Evolutionary conservation across 2,888 invertebrate species (phyloP).

Genomic region (Coenonympha glycerion): DNA sequence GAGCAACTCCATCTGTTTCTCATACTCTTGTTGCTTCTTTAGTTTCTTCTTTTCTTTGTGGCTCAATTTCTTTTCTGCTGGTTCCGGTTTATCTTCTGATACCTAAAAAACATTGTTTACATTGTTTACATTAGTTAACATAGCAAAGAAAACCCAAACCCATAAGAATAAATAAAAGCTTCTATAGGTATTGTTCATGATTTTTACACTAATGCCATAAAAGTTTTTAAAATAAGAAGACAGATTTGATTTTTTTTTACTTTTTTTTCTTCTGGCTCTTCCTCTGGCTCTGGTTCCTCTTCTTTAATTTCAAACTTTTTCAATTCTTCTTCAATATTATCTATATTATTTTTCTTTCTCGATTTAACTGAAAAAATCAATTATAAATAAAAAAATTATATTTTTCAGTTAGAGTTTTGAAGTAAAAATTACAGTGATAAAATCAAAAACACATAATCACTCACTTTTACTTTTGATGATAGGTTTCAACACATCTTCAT

Average conservation of each 20-base stretch:
- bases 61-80: constrained; percentile 83
- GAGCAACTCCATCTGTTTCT: constrained; percentile 88
- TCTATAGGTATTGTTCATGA: no score
- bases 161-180: no score
- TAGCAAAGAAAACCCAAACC: no score
- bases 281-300: constrained; percentile 41
- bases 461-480: constrained; percentile 63
- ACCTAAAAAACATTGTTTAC: constrained; percentile 30
- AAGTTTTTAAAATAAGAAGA: no score
- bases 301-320: constrained; percentile 66
- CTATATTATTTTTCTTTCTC: constrained; percentile 62
- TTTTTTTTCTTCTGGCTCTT: constrained; percentile 49
- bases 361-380: constrained; percentile 53
- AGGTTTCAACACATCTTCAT: constrained; percentile 54
- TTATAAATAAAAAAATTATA: not conserved
- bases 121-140: no score
- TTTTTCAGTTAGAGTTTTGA: not conserved
- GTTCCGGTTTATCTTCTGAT: constrained; percentile 47
- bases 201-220: no score
- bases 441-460: no score
- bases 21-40: constrained; percentile 92
- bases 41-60: constrained; percentile 95
- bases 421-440: no score
- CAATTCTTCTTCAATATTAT: constrained; percentile 65
- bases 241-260: constrained; percentile 30